Base-by-base conservation (phyloP, 2,113 vertebrate species). In the Maccullochella peelii region DNA sequence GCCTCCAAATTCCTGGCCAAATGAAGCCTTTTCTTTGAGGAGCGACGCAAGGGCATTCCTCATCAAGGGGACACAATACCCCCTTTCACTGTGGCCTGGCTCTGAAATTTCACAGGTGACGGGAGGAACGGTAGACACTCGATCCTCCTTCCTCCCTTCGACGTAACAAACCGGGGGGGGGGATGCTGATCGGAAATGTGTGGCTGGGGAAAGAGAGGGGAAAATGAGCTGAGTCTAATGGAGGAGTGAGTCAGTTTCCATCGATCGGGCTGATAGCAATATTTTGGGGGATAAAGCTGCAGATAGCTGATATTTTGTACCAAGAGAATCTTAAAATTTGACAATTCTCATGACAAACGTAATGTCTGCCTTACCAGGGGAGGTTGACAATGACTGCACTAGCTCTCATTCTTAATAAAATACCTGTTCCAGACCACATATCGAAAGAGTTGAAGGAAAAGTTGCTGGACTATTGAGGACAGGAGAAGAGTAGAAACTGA, bases 81-180 rank as follows among this genome's bases (percentile, higher is more conserved):
- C 89, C 96, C 97, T 98, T 99, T 99, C 96, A 99, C 91, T 50
- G 11, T 91, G 91, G 95, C 93, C 92, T 86, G 61, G 87, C 96
- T 96, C 97, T 96, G 96, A 97, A 96, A 97, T 97, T 97, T 97
- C 96, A 96, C 97, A 99, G 98, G 97, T 99, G 97, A 98, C 96
- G 95, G 95, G 96, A 97, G 95, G 95, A 95, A 94, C 95, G 92
- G 94, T 92, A 91, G 96, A 95, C 94, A 97, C 95, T 95, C 82
- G 94, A 98, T 97, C 94, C 90, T 87, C 89, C 84, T 76, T 67
- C 86, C 94, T 92, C 91, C 91, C 90, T 58, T 86, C 88, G 91
- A 93, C 91, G 90, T 75, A 90, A 93, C 84, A 86, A 92, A 89
- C 70, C 62, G 52, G 70, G 68, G 49, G 2, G 40, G 72, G 58